Evolutionary conservation across 2,797 vertebrate species (phyloP).

Genomic region (Smutsia gigantea): DNA sequence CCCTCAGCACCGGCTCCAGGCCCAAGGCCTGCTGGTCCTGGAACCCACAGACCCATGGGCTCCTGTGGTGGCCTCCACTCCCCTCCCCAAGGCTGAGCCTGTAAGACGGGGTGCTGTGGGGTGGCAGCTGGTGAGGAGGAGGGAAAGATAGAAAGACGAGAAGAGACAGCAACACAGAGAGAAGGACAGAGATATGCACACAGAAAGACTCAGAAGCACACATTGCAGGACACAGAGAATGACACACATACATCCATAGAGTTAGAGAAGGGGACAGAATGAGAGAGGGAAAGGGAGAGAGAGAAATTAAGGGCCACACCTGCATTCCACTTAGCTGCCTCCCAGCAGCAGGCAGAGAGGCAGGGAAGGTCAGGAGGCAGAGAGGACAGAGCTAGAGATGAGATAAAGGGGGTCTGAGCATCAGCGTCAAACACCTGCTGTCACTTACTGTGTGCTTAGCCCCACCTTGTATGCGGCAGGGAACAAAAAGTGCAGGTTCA

Average conservation of each 20-base stretch:
- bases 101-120: neutral
- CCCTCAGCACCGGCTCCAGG: neutral
- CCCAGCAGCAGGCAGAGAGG: neutral
- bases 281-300: neutral
- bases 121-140: neutral
- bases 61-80: neutral
- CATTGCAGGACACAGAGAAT: neutral
- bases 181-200: neutral
- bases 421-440: rapidly evolving
- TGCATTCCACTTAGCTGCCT: neutral
- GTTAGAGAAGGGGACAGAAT: neutral
- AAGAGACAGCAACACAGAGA: neutral
- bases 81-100: neutral
- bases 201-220: neutral
- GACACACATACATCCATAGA: neutral
- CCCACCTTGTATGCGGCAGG: neutral
- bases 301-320: neutral
- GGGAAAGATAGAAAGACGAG: neutral
- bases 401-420: neutral
- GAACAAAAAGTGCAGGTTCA: neutral
- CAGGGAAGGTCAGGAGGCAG: neutral
- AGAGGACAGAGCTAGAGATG: neutral
- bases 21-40: neutral
- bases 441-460: too few species aligned
- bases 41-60: neutral